Base-by-base conservation (phyloP, 2,797 vertebrate genomes). In the Setipinna tenuifilis region DNA sequence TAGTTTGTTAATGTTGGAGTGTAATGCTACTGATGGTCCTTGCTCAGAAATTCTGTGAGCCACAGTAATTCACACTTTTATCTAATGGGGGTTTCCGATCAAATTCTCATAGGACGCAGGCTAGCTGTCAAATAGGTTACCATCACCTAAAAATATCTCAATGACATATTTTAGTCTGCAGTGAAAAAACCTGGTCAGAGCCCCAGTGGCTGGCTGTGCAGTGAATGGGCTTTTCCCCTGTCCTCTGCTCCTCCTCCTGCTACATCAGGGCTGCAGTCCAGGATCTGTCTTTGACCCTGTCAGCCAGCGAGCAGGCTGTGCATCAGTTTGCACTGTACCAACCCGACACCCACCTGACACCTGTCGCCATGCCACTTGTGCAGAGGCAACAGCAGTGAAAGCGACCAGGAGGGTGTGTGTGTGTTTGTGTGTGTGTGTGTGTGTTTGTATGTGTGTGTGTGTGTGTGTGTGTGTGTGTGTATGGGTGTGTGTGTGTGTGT, bases 321-420 rank as follows among this genome's bases (percentile, higher is more conserved):
- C 35, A 78, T 44, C 21, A 78, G 71, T 41, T 21, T 44, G 35
- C 71, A 44, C 31, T 78, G 35, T 78, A 44, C 35, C 71, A 78
- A 44, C 71, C 6, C 35, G 17, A n/a, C 71, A 78, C 71, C 71
- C 41, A 78, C 71, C 71, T 78, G 35, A 78, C 71, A 78, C 71
- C 35, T 44, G 71, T 44, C 35, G 16, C 41, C 35, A 78, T 78
- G 71, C 19, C 17, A 19, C 35, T 41, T 41, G 35, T 75, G 68
- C 19, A 25, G 44, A 78, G 17, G 71, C 1, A 17, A 44, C 35
- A 78, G 71, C 17, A 44, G 71, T 21, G 19, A 4, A 16, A 71
- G 68, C 0, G 28, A 71, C 12, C 3, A 14, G 25, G 25, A 78
- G 0, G 2, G 17, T 78, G 71, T 78, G 19, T 78, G 31, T 44